A percentile compares a stretch with the other conserved stretches of the same genome.
phyloP scores from a whole-genome alignment of 2,797 vertebrate species.

The Gastrophryne carolinensis region DNA sequence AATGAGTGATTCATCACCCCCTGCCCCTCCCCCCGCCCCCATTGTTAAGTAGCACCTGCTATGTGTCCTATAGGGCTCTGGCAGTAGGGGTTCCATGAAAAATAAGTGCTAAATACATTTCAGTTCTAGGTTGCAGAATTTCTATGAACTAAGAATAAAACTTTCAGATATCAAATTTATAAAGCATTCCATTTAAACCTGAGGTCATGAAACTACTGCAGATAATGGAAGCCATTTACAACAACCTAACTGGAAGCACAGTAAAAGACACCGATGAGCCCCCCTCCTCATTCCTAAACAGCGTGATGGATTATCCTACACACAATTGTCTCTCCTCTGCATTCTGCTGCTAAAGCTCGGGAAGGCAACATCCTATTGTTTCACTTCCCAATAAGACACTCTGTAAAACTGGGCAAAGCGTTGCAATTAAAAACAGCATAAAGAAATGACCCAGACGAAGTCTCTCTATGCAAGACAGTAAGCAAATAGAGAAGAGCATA shows the following conservation, averaged over 20 bases:
- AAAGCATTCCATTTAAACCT: conserved; percentile 4
- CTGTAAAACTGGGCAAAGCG: conserved; percentile 21
- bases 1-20: too few species aligned
- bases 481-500: conserved; percentile 19
- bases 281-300: conserved; percentile 9
- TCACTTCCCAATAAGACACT: conserved; percentile 7
- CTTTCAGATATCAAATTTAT: neutral
- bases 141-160: neutral
- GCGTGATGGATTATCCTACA: conserved; percentile 37
- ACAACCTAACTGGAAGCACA: conserved; percentile 13
- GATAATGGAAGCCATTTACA: conserved; percentile 24
- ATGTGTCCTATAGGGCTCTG: too few species aligned
- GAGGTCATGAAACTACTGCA: conserved; percentile 6
- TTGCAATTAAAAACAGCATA: conserved; percentile 4
- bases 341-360: neutral
- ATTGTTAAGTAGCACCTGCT: too few species aligned
- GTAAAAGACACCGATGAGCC: conserved; percentile 5
- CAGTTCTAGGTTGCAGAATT: neutral
- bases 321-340: neutral
- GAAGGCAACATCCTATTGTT: conserved; percentile 26
- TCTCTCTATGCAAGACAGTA: conserved; percentile 3
- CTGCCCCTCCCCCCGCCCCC: too few species aligned
- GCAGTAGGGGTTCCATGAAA: too few species aligned
- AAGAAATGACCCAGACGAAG: neutral
- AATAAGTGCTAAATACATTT: neutral